Evolutionary conservation across 2,888 invertebrate genomes (phyloP), one percentile per base, ranked within the genome.

Genomic region (Cetonia aurata): DNA sequence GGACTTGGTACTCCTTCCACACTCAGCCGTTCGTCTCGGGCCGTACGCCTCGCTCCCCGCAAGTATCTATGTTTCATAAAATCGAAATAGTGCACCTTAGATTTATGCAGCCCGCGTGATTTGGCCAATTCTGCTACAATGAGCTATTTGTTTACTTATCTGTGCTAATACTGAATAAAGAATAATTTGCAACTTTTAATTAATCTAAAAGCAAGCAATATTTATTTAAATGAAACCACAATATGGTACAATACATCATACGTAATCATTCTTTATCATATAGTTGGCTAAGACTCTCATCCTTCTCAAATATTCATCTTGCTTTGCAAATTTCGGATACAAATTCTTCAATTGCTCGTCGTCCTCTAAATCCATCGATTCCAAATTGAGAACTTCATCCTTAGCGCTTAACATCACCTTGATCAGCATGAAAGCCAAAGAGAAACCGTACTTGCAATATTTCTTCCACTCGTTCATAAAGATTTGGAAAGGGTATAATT

Each of bases 381-480:
- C 50, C 9, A 56, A 8, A 12, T 57, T 67, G 3, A 19, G 31
- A 12, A 31, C 19, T 13, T 67, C 67, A 15, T 67, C 67, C 8
- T 57, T 42, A 6, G 41, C 44, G 6, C 56, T 15, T 31, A 67
- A 44, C 67, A 57, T 67, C 8, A 48, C 17, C 17, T 56, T 67
- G 6, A 67, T 10, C 6, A 67, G 6, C 17, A 67, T 17, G 19
- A 67, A 56, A 2, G 67, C 44, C n/a, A 57, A 31, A n/a, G 37
- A 56, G 33, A 56, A 56, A 1, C 67, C 67, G 15, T 25, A 67
- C 44, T 57, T 67, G 9, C 56, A 46, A 37, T 56, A 33, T 31
- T 48, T 12, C 17, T 67, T 67, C 67, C 67, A 67, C 48, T 67
- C 56, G n/a, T 67, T 15, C 10, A 19, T n/a, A 25, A 67, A 67